Conservation (phyloP, 2,888 invertebrate species). For the Lutraria lutraria region DNA sequence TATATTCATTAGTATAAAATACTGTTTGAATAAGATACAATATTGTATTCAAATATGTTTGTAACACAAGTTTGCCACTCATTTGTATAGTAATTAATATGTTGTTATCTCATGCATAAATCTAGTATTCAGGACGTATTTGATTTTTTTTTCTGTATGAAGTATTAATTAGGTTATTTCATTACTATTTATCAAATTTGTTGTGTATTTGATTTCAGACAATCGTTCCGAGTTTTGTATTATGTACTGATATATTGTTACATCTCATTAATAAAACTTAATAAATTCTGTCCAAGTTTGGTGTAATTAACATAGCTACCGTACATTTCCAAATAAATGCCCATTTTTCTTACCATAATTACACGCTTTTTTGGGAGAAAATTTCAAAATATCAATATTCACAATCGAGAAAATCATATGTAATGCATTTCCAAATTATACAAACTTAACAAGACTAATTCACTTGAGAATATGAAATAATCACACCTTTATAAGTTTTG, state of each 20-base stretch:
- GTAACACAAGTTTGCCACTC: background rate
- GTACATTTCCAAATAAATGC: no score
- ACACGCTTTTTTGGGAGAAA: no score
- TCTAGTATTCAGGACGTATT: background rate
- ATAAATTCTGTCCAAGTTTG: no score
- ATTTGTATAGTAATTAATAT: conserved; percentile 14
- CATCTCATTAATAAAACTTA: no score
- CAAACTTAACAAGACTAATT: no score
- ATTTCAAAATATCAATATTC: no score
- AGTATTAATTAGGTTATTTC: background rate
- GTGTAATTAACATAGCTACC: no score
- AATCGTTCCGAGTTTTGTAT: background rate
- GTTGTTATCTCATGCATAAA: background rate
- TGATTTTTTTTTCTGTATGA: background rate
- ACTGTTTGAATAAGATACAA: background rate
- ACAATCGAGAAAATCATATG: no score
- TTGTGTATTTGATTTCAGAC: background rate
- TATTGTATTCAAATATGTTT: background rate
- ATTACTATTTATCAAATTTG: background rate
- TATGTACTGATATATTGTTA: background rate
- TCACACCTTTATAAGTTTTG: no score
- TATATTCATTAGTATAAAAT: conserved; percentile 4
- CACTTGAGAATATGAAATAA: no score
- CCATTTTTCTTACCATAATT: no score
- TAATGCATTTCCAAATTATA: no score